Base-by-base conservation (phyloP, 1,140 invertebrate genomes). In the Hyphantria cunea region DNA sequence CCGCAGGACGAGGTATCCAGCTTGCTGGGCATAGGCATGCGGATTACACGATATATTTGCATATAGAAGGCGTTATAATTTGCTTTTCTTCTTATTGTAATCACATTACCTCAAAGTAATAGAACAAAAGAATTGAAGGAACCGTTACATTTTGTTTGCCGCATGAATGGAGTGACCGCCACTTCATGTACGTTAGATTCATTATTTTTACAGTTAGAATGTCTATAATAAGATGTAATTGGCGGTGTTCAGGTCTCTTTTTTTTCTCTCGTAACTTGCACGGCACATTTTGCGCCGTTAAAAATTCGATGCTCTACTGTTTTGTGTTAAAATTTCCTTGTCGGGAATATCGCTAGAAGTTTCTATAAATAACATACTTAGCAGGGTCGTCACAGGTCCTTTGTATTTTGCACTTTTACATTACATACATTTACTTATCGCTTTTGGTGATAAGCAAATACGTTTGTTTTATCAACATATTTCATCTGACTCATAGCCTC, bases 151-250 rank as follows among this genome's bases (percentile, higher is more conserved):
- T 51, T 51, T 51, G 17, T 60, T 60, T 68, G 49, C 63, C 72
- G 72, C 75, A 72, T 74, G 72, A 77, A 74, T 66, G 69, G 67
- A 49, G 50, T 58, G 64, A 65, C 58, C 63, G 63, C 56, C n/a
- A 44, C 65, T 58, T 39, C 63, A 49, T 60, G 54, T 61, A 54
- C 45, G 55, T 66, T 72, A 72, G 56, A 67, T 68, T 60, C 39
- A 66, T 71, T 55, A 64, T 39, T 58, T 60, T 70, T 74, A 74
- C 74, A 71, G 71, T 71, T 76, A 74, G 14, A 25, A 41, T 39
- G 14, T 67, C 13, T 68, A 66, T 70, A 66, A 68, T 71, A 53
- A 65, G 34, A 55, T 45, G 54, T 72, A 70, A 75, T 72, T 68
- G 53, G 34, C 37, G 45, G 51, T 52, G 49, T 64, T 60, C 25